These are phyloP conservation scores for Plusia festucae DNA, from an alignment of 2,888 invertebrate genomes.

Conservation along the genomic window DNA sequence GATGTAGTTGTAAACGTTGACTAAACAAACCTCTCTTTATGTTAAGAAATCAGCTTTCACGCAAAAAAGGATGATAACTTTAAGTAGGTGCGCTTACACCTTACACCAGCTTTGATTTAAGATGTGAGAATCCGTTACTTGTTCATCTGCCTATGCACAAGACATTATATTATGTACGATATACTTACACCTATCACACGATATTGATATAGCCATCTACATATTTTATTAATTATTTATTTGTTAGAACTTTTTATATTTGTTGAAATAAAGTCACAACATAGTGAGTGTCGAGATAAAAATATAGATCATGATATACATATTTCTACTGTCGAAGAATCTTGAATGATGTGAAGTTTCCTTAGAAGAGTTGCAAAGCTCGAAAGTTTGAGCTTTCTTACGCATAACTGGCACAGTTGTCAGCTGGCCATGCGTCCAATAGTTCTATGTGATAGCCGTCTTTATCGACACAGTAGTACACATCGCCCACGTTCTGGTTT, in stretches of 20 bases:
- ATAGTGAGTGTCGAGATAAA: not conserved
- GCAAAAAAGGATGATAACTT: not conserved
- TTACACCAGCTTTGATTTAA: not conserved
- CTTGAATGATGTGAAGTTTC: not conserved
- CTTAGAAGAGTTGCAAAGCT: not conserved
- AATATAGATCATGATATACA: not conserved
- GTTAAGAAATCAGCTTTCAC: not conserved
- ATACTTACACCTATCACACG: no score
- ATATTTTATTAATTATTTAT: no score
- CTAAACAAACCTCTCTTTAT: not conserved
- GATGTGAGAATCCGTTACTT: not conserved
- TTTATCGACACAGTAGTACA: conserved; percentile 89
- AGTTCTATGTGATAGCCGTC: conserved; percentile 87
- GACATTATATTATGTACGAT: no score
- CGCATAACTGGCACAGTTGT: conserved; percentile 62
- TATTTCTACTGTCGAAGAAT: no score
- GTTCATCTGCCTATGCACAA: not conserved
- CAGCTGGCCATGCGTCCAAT: conserved; percentile 64
- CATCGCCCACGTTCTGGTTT: conserved; percentile 86
- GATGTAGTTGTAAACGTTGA: not conserved
- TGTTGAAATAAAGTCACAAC: no score
- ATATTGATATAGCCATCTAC: no score
- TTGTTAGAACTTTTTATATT: no score
- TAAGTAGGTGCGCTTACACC: not conserved
- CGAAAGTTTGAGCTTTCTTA: conserved; percentile 17